Evolutionary conservation across 2,113 vertebrate genomes (phyloP), one percentile per base, ranked within the genome.

Genomic region (Helogale parvula): DNA sequence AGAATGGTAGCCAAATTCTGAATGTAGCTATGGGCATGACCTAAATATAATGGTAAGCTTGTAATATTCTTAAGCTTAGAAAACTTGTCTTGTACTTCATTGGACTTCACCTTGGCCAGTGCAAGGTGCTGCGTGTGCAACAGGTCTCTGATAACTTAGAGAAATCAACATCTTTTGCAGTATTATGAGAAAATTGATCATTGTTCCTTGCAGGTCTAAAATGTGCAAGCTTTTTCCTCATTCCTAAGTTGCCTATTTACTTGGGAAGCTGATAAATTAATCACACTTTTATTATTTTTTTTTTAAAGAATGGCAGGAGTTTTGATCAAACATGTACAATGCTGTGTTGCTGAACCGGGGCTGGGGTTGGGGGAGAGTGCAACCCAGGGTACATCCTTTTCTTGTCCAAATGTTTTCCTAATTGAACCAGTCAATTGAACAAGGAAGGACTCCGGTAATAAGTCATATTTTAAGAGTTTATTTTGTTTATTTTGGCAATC

Each of bases 401-500:
- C 47, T 54, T 84, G 11, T 80, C 38, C 74, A 72, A 63, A 83
- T 2, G 3, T 85, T 88, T 83, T 94, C 52, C 60, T 94, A 31
- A 79, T 21, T 85, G 41, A 12, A 93, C 29, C 35, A 45, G 68
- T 94, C 14, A n/a, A 81, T 8, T 57, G 45, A 86, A 76, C 2
- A 85, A 72, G 25, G 29, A 86, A 54, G 57, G n/a, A 54, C 15
- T 54, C 47, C 4, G 27, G 41, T 29, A 76, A 79, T 69, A 88
- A 94, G 52, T 35, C 63, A 17, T 77, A 68, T 63, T 90, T 83
- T 68, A 85, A 87, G 69, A 93, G 27, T 88, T 94, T 50, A n/a
- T 52, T 86, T 91, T 71, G n/a, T 66, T 95, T 96, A 60, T 27
- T 85, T 72, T 89, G 79, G 52, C 41, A 69, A 87, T 68, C 68